Conservation (phyloP, 2,797 vertebrate genomes). For the Lindbergichthys nudifrons region DNA sequence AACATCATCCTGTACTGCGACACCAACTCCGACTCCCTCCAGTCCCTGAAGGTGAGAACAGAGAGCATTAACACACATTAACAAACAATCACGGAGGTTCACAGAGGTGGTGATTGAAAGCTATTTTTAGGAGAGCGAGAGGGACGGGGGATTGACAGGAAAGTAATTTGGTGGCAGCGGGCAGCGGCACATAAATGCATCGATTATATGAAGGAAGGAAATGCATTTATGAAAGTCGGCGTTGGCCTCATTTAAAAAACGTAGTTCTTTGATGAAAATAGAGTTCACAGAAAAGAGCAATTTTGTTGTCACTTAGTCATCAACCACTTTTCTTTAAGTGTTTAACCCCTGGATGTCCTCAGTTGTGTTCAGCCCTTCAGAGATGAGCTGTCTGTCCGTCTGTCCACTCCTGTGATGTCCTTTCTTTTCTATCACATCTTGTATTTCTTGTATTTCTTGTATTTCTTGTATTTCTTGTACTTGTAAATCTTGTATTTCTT, state of each 20-base stretch:
- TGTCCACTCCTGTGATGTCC: neutral
- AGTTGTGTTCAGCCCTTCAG: too few species aligned
- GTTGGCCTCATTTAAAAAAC: neutral
- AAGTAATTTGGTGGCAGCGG: constrained; percentile 41
- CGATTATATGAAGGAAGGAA: constrained; percentile 42
- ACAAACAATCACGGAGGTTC: neutral
- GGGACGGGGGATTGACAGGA: constrained; percentile 26
- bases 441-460: too few species aligned
- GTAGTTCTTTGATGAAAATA: neutral
- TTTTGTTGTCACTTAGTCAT: neutral
- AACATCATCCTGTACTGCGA: constrained; percentile 99
- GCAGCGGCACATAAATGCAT: constrained; percentile 21
- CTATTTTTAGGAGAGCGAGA: constrained; percentile 45
- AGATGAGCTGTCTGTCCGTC: neutral
- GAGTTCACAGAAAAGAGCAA: neutral
- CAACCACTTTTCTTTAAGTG: neutral
- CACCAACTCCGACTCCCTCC: constrained; percentile 92
- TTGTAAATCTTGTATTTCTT: neutral
- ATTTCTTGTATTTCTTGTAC: too few species aligned
- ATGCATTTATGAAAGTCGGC: constrained; percentile 30
- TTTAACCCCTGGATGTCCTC: neutral
- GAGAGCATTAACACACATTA: neutral
- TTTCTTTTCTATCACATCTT: neutral
- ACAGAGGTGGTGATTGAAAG: constrained; percentile 39
- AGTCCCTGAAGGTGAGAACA: constrained; percentile 90